These are phyloP conservation scores for Pollimyrus isidori DNA, from an alignment of 2,113 vertebrate genomes.

Conservation along the genomic window DNA sequence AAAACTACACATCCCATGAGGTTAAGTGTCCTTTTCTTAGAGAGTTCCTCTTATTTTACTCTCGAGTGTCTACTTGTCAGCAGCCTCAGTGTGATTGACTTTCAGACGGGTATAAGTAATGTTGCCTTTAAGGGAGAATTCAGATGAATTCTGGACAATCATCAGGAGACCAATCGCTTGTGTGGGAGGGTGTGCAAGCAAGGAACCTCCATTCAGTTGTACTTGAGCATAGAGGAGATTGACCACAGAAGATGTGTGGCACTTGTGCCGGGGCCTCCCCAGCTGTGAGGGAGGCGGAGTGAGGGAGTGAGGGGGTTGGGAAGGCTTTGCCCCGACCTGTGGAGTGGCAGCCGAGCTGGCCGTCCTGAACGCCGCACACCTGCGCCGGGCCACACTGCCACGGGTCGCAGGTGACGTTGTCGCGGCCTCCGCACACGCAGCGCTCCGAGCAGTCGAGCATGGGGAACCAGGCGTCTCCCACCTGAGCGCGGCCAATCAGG, in stretches of 20 bases:
- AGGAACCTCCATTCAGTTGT: neutral
- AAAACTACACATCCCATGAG: neutral
- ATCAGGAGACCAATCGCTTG: neutral
- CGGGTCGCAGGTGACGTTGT: slow-evolving; percentile 53
- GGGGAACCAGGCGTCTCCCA: slow-evolving; percentile 71
- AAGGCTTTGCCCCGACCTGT: slow-evolving; percentile 51
- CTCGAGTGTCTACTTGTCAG: neutral
- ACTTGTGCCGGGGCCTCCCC: neutral
- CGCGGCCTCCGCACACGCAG: slow-evolving; percentile 58
- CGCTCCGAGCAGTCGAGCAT: slow-evolving; percentile 61
- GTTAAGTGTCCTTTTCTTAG: neutral
- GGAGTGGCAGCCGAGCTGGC: slow-evolving; percentile 71
- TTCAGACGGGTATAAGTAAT: neutral
- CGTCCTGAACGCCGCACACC: slow-evolving; percentile 67
- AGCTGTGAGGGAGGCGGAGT: neutral
- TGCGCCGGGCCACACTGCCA: slow-evolving; percentile 74
- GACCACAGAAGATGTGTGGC: neutral
- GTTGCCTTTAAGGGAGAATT: neutral
- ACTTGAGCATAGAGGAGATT: neutral
- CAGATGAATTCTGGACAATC: neutral
- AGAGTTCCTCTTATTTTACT: neutral
- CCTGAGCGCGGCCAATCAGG: slow-evolving; percentile 42
- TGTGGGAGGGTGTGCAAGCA: neutral
- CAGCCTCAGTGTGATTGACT: neutral
- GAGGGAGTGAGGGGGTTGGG: neutral